Conservation (phyloP, 2,888 invertebrate genomes). For the Trachelus troglodyta region DNA sequence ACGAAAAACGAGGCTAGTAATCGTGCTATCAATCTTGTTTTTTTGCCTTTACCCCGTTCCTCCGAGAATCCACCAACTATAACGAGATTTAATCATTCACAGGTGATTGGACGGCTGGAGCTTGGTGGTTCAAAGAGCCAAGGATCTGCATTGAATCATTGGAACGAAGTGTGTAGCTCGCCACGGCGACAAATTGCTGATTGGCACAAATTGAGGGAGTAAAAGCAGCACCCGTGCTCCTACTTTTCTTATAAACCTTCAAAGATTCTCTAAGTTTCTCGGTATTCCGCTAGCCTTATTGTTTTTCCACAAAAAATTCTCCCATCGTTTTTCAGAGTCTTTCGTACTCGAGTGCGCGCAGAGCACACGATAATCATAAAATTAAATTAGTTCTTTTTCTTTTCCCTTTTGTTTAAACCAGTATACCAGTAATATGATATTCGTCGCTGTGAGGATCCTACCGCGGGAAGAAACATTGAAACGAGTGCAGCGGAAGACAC, state of each 20-base stretch:
- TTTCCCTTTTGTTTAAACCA: slow-evolving; percentile 14
- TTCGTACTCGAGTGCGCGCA: no score
- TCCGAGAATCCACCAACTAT: not conserved
- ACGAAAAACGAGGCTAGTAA: slow-evolving; percentile 88
- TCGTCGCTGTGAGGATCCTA: no score
- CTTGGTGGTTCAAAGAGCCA: slow-evolving; percentile 85
- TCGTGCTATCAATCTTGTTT: slow-evolving; percentile 4
- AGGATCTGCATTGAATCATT: slow-evolving; percentile 91
- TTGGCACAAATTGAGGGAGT: slow-evolving; percentile 98
- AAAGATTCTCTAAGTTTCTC: no score
- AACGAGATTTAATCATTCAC: slow-evolving; percentile 17
- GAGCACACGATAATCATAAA: no score
- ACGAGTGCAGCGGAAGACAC: no score
- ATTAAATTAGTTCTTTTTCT: slow-evolving; percentile 8
- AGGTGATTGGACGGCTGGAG: slow-evolving; percentile 96
- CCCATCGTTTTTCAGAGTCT: no score
- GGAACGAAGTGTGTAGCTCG: slow-evolving; percentile 97
- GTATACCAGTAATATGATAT: no score
- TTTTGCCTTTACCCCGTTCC: not conserved
- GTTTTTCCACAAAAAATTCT: no score
- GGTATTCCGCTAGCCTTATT: no score
- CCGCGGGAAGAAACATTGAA: no score
- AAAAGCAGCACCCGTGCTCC: slow-evolving; percentile 48
- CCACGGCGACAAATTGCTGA: slow-evolving; percentile 98
- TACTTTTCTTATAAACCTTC: no score